These are phyloP conservation scores for Tupaia tana DNA, from an alignment of 2,113 vertebrate genomes.

Conservation along the genomic window DNA sequence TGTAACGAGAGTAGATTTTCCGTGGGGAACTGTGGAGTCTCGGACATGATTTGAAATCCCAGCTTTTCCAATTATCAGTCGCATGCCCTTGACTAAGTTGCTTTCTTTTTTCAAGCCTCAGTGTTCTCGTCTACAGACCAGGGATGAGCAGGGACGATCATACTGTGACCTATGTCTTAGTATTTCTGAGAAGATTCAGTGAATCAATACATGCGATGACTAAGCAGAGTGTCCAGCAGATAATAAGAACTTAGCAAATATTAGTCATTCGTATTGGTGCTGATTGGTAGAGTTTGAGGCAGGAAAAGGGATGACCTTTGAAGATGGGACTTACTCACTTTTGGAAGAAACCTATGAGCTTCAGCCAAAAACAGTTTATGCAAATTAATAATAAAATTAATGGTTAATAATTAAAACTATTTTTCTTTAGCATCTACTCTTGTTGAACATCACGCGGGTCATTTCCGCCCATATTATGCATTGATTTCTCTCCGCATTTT, in stretches of 20 bases:
- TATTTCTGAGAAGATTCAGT: not conserved
- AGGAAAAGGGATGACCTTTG: not conserved
- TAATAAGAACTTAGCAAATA: not conserved
- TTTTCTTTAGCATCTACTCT: not conserved
- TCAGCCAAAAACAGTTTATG: not conserved
- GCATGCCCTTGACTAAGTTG: not conserved
- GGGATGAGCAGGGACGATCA: not conserved
- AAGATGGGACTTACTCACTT: not conserved
- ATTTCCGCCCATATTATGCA: not conserved
- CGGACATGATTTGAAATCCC: not conserved
- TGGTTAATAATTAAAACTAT: not conserved
- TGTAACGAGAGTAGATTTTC: not conserved
- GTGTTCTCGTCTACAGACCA: constrained; percentile 13
- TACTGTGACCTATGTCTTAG: not conserved
- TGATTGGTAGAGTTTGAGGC: not conserved
- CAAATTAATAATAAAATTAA: not conserved
- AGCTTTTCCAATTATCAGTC: not conserved
- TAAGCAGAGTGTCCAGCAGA: not conserved
- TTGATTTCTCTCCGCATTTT: constrained; percentile 2
- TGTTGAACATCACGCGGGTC: not conserved
- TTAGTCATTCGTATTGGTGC: not conserved
- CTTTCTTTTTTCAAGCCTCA: not conserved
- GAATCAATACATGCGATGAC: not conserved
- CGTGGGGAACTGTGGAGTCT: not conserved
- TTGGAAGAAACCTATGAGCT: not conserved